Evolutionary conservation across 1,140 invertebrate species (phyloP), one percentile per base, ranked within the genome.

Genomic region (Ceratina calcarata): DNA sequence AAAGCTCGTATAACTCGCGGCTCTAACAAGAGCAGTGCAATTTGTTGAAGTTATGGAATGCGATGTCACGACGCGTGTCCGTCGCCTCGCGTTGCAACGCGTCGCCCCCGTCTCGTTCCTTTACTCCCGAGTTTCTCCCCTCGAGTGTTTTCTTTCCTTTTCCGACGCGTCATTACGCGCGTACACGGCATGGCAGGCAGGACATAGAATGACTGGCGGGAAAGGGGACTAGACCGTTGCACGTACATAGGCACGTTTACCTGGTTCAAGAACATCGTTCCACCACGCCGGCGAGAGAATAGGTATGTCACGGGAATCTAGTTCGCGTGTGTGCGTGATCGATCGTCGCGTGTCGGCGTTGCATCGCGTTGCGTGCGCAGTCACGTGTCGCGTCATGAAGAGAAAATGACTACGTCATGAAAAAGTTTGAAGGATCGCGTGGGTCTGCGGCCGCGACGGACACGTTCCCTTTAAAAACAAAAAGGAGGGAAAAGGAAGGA

Each of bases 311-410:
- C 10, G 62, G 67, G 53, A 74, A 67, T 66, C 78, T 66, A 53
- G 69, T 55, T 73, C 85, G 80, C 75, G 81, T 86, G 84, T 88
- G 78, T 85, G 71, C 75, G 75, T 85, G 84, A 82, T 82, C 71
- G 83, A 89, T 88, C 78, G 83, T 86, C 80, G 83, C 75, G 83
- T 86, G 84, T 78, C 77, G 57, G 32, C 64, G 64, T 77, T 61
- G 69, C 69, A 67, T 87, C 70, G 77, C 60, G 77, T 81, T 88
- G 89, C 85, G 86, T 89, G 87, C 82, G 78, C 81, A 80, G 85
- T 89, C 87, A 88, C 82, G 83, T 81, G 89, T 84, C 81, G 67
- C 80, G 84, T 81, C 81, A 74, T 57, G 75, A 67, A 73, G 69
- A 76, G 61, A 81, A 78, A 78, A 81, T 60, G 66, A 78, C 73